Percentiles rank a stretch among this genome's conserved stretches.
Evolutionary conservation across 2,888 invertebrate genomes (phyloP).

Genomic region (Micoletzkya japonica): DNA sequence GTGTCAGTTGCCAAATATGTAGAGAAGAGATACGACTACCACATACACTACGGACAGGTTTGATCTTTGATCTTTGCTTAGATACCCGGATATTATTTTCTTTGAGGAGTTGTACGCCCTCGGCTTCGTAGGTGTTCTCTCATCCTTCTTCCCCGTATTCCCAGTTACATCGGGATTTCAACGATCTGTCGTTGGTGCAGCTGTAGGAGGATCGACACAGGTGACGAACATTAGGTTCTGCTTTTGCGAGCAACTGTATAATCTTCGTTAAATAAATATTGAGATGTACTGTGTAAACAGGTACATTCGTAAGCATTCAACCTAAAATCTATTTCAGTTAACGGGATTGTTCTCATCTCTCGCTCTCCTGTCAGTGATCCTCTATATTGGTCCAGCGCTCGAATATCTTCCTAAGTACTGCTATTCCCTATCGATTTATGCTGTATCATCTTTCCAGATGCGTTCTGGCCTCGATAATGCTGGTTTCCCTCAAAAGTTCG

Average conservation of each 20-base stretch:
- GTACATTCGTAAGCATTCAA: neutral
- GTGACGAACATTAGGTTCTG: slow-evolving; percentile 26
- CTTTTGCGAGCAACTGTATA: neutral
- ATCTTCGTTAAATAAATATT: neutral
- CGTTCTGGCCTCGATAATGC: slow-evolving; percentile 57
- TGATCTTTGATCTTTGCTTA: neutral
- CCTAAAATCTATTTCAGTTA: slow-evolving; percentile 35
- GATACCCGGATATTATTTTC: neutral
- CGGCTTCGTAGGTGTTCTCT: slow-evolving; percentile 61
- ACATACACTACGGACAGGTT: slow-evolving; percentile 59
- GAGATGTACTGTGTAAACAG: neutral
- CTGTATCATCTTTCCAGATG: slow-evolving; percentile 32
- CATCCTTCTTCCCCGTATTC: slow-evolving; percentile 61
- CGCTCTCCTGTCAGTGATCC: slow-evolving; percentile 54
- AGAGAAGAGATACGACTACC: slow-evolving; percentile 60
- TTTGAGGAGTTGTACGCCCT: slow-evolving; percentile 57
- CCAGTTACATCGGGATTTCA: slow-evolving; percentile 63
- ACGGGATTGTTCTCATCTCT: slow-evolving; percentile 59
- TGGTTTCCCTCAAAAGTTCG: slow-evolving; percentile 55
- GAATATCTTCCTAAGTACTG: slow-evolving; percentile 56
- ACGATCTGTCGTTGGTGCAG: slow-evolving; percentile 57
- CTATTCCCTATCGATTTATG: neutral
- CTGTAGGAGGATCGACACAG: slow-evolving; percentile 59
- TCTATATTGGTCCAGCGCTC: slow-evolving; percentile 59
- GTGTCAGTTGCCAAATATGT: slow-evolving; percentile 60